Evolutionary conservation across 1,140 invertebrate genomes (phyloP), one percentile per base, ranked within the genome.

Genomic region (Helicoverpa zea): DNA sequence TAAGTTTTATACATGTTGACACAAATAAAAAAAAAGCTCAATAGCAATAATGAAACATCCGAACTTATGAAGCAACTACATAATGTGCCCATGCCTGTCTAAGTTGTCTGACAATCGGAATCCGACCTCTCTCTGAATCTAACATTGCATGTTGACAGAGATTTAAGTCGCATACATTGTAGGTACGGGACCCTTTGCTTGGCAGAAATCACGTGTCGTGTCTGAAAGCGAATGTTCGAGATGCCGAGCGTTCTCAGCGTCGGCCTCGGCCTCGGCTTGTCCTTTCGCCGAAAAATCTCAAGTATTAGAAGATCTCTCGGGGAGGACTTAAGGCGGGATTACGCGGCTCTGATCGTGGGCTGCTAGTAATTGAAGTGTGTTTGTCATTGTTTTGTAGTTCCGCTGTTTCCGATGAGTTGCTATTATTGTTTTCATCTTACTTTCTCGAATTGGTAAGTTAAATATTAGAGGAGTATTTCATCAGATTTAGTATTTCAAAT

Each of bases 151-250:
- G 56, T 14, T 63, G 73, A 61, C 73, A 75, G 73, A 75, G 73
- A 75, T 75, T 75, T 58, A 75, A 75, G 73, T 75, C 58, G 43
- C 43, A 75, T 61, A 75, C 73, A 75, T 75, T 61, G 73, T 75
- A 70, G 51, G 29, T 70, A 66, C 47, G 12, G 64, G 43, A 49
- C 64, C 66, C 23, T 70, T 70, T 16, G 66, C 47, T 18, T 10
- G 47, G 47, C 66, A 43, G 49, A 70, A 70, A 70, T 70, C 66
- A 70, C 66, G 66, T 70, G 66, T 47, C 66, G 49, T 9, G 66
- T 70, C 66, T 70, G 66, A 70, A 70, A 52, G 66, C 49, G 56
- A 75, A 75, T 75, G 73, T 49, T 61, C 56, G 35, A 14, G 56
- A 75, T 75, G 35, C 73, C 73, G 13, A 16, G 58, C 58, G 58